Base-by-base conservation (phyloP, 2,888 invertebrate genomes). In the Smittia aterrima region DNA sequence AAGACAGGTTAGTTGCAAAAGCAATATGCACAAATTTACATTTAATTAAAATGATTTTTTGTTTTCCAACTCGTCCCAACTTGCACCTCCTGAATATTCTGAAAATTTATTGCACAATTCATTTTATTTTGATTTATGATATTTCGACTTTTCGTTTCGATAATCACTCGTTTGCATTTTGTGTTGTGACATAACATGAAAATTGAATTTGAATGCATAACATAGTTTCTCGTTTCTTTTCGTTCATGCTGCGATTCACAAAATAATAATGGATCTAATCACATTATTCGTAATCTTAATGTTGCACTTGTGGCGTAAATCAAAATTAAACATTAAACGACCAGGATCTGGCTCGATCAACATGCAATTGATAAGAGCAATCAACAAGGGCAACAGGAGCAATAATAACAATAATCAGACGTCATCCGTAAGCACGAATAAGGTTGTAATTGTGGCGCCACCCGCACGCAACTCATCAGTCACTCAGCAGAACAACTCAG, bases 341-440 rank as follows among this genome's bases (percentile, higher is more conserved):
- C 4, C 32, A 70, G 70, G 41, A 70, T 70, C 70, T 18, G 70
- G 70, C 25, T 70, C 70, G 27, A 53, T 70, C 53, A 70, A 70
- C 70, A 70, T 70, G 70, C 70, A 70, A 27, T 70, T 70, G 70
- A 70, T 70, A 22, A 41, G 70, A 18, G 70, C 70, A 70, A 70
- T 70, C 70, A 70, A 70, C 53, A 70, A 70, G 41, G 18, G 41
- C 16, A 70, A 70, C 32, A 70, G 53, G 70, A 70, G 70, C 70
- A 70, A 70, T 70, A 70, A 53, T 18, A 70, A 68, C 16, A 68
- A 68, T 68, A 68, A 68, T 41, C 41, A 41, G 68, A 41, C 47
- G 68, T 68, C 70, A 41, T 27, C 53, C 53, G 18, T 22, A 16
- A 62, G 38, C 58, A 72, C 27, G 20, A 72, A 40, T 38, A 72